Conservation (phyloP, 2,113 vertebrate species). For the Hirundichthys speculiger region DNA sequence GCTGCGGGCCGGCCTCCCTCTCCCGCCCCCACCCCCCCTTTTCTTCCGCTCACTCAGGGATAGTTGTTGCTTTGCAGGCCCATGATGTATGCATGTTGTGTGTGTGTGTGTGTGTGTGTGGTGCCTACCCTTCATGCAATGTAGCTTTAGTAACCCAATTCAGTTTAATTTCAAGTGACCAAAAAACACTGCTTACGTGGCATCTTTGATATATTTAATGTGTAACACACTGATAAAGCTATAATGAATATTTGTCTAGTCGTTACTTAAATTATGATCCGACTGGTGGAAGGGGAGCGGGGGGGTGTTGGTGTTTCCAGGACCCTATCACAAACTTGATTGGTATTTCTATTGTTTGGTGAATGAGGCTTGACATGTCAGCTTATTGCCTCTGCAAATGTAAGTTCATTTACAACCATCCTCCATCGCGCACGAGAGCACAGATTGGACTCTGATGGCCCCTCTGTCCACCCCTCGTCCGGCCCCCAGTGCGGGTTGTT, state of each 20-base stretch:
- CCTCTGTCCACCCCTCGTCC: conserved; percentile 52
- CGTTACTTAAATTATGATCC: conserved; percentile 8
- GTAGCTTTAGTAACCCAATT: neutral
- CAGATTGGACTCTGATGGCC: conserved; percentile 31
- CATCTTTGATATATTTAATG: neutral
- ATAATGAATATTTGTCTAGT: neutral
- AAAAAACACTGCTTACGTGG: too few species aligned
- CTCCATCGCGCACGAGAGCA: conserved; percentile 37
- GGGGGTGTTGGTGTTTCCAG: conserved; percentile 5
- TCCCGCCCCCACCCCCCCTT: conserved; percentile 49
- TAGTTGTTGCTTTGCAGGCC: conserved; percentile 63
- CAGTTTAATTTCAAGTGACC: too few species aligned
- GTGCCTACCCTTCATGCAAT: neutral
- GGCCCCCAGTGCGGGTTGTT: conserved; percentile 67
- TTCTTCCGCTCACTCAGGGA: conserved; percentile 71
- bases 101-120: conserved; percentile 9
- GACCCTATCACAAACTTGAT: conserved; percentile 56
- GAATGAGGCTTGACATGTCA: conserved; percentile 75
- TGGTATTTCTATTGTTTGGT: conserved; percentile 60
- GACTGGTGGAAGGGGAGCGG: neutral
- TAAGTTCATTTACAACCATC: conserved; percentile 69
- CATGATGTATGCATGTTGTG: conserved; percentile 42
- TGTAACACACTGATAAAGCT: too few species aligned
- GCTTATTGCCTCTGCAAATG: conserved; percentile 71
- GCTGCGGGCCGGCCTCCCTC: conserved; percentile 63